A percentile compares a stretch with the other conserved stretches of the same genome.
Conservation (phyloP, 2,888 invertebrate genomes). For the Scelioninae gen. 2 region DNA sequence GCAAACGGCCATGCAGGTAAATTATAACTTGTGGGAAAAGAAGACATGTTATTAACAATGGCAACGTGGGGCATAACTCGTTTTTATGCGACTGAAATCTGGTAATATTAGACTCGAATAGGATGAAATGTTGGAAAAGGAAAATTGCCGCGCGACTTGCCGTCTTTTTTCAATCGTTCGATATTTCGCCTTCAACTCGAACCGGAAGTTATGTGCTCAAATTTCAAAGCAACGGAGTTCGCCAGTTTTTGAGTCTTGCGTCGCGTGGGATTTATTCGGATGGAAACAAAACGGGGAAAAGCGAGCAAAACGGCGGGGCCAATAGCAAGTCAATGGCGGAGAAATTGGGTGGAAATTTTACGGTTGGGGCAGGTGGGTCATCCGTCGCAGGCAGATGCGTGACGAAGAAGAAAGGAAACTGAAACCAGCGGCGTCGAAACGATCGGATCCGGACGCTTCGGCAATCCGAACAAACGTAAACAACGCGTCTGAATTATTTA, state of each 20-base stretch:
- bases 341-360: neutral
- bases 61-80: conserved; percentile 34
- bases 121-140: conserved; percentile 20
- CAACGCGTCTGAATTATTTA: neutral
- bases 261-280: too few species aligned
- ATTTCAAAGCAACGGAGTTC: neutral
- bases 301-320: too few species aligned
- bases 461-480: neutral
- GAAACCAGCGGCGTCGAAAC: neutral
- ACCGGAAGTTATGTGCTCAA: too few species aligned
- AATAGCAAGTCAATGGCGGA: too few species aligned
- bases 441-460: conserved; percentile 1
- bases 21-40: conserved; percentile 36
- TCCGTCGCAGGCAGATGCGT: conserved; percentile 24
- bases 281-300: too few species aligned
- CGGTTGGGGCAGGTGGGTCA: conserved; percentile 15
- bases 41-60: conserved; percentile 31
- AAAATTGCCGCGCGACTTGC: neutral
- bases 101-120: conserved; percentile 7
- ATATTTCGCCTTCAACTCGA: too few species aligned
- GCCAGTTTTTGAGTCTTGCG: too few species aligned
- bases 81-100: conserved; percentile 30
- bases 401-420: conserved; percentile 9
- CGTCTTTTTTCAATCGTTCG: too few species aligned
- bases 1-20: conserved; percentile 30